phyloP scores from a whole-genome alignment of 2,888 invertebrate genomes.

The Automeris io region DNA sequence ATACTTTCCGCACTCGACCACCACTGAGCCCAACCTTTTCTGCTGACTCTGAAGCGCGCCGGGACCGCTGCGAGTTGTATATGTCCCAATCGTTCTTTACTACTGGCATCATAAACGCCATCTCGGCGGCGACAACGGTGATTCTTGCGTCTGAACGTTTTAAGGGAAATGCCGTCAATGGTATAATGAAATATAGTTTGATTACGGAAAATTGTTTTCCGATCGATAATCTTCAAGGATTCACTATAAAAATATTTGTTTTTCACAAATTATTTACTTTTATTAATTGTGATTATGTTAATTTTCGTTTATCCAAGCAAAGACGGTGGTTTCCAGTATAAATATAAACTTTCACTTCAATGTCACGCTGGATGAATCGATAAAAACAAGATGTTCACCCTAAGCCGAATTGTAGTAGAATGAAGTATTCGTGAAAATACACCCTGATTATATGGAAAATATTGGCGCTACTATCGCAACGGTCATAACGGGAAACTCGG shows the following conservation, averaged over 20 bases:
- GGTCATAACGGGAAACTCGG: constrained; percentile 36
- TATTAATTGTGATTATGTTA: constrained; percentile 15
- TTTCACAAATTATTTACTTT: constrained; percentile 19
- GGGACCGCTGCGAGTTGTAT: constrained; percentile 88
- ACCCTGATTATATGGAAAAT: constrained; percentile 73
- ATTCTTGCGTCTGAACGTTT: constrained; percentile 65
- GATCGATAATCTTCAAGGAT: constrained; percentile 40
- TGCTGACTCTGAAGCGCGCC: constrained; percentile 84
- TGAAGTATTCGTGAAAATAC: constrained; percentile 73
- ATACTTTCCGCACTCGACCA: constrained; percentile 82
- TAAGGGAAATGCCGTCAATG: constrained; percentile 44
- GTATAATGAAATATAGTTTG: constrained; percentile 26
- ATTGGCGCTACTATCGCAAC: constrained; percentile 62
- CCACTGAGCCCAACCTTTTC: constrained; percentile 44
- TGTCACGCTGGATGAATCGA: constrained; percentile 52
- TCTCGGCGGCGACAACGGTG: constrained; percentile 70
- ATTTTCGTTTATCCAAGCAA: constrained; percentile 29
- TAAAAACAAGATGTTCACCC: constrained; percentile 63
- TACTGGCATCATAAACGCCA: constrained; percentile 98
- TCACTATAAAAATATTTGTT: constrained; percentile 23
- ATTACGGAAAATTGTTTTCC: constrained; percentile 37
- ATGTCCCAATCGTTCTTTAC: constrained; percentile 96
- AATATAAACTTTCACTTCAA: constrained; percentile 63
- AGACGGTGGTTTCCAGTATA: constrained; percentile 24
- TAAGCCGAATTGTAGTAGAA: constrained; percentile 70